These are phyloP conservation scores for Danionella cerebrum DNA, from an alignment of 2,113 vertebrate species.

Conservation along the genomic window DNA sequence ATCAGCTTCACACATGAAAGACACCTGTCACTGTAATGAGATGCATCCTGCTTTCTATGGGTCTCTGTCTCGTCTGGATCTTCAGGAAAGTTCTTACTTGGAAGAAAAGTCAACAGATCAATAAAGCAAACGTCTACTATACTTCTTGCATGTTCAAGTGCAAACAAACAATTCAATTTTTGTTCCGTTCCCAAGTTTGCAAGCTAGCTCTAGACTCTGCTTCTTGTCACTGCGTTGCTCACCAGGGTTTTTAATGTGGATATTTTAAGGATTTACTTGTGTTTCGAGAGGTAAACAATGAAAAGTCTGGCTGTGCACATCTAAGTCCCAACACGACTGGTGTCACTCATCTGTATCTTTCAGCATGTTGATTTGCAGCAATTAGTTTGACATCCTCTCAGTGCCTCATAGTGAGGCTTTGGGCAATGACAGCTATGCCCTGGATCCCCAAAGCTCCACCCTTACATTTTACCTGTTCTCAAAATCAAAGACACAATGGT, in stretches of 20 bases:
- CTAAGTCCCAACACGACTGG: neutral
- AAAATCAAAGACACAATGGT: neutral
- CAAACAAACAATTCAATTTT: too few species aligned
- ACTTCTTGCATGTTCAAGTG: too few species aligned
- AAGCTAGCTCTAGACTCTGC: too few species aligned
- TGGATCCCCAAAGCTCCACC: neutral
- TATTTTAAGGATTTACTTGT: neutral
- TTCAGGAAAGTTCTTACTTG: too few species aligned
- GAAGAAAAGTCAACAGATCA: too few species aligned
- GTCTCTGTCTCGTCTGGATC: slow-evolving; percentile 29
- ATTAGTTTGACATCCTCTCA: neutral
- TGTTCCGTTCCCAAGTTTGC: too few species aligned
- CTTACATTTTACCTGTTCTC: too few species aligned
- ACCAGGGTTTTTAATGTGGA: neutral
- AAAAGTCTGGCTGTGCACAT: neutral
- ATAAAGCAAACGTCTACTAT: too few species aligned
- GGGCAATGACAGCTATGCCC: neutral
- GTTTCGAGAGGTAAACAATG: neutral
- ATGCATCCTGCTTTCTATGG: neutral
- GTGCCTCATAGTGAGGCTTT: neutral
- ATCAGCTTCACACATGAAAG: slow-evolving; percentile 23
- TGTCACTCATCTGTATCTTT: neutral
- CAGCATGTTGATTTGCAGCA: neutral
- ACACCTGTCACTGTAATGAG: slow-evolving; percentile 50
- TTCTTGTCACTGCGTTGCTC: too few species aligned